These are phyloP conservation scores for Spicauda simplicius DNA, from an alignment of 2,888 invertebrate genomes.

Conservation along the genomic window DNA sequence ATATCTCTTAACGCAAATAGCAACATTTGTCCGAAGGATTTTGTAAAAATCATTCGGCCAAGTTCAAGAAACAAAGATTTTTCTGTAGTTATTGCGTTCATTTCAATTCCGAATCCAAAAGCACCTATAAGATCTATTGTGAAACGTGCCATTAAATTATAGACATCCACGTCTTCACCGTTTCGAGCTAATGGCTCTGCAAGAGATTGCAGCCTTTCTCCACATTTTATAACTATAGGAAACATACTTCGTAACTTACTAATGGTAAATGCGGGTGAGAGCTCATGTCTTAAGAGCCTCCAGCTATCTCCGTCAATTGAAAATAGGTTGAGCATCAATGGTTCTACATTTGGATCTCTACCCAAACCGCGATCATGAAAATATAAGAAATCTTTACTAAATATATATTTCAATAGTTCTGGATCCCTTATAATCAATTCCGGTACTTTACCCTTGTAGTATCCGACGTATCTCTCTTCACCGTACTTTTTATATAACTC, in stretches of 20 bases:
- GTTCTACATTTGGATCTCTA: slow-evolving; percentile 31
- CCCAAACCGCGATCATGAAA: slow-evolving; percentile 47
- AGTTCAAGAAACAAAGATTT: slow-evolving; percentile 56
- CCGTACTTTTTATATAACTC: slow-evolving; percentile 46
- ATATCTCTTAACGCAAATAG: slow-evolving; percentile 48
- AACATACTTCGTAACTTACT: slow-evolving; percentile 64
- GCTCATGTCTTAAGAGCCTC: slow-evolving; percentile 58
- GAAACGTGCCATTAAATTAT: slow-evolving; percentile 63
- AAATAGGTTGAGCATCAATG: slow-evolving; percentile 48
- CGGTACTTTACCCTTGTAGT: slow-evolving; percentile 44
- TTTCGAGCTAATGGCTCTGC: slow-evolving; percentile 4
- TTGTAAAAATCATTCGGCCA: slow-evolving; percentile 46
- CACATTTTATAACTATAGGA: slow-evolving; percentile 59
- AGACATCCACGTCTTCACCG: slow-evolving; percentile 44
- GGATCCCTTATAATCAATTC: slow-evolving; percentile 48
- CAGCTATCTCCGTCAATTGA: slow-evolving; percentile 55
- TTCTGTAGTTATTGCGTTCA: slow-evolving; percentile 59
- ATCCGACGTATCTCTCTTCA: slow-evolving; percentile 48
- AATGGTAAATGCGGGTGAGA: slow-evolving; percentile 62
- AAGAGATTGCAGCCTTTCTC: slow-evolving; percentile 54
- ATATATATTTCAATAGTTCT: slow-evolving; percentile 47
- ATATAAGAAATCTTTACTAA: slow-evolving; percentile 46
- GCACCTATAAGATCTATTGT: slow-evolving; percentile 66
- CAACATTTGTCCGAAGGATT: slow-evolving; percentile 44
- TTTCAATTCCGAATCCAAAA: slow-evolving; percentile 64